Evolutionary conservation across 2,113 vertebrate species (phyloP).

Genomic region (Bujurquina vittata): DNA sequence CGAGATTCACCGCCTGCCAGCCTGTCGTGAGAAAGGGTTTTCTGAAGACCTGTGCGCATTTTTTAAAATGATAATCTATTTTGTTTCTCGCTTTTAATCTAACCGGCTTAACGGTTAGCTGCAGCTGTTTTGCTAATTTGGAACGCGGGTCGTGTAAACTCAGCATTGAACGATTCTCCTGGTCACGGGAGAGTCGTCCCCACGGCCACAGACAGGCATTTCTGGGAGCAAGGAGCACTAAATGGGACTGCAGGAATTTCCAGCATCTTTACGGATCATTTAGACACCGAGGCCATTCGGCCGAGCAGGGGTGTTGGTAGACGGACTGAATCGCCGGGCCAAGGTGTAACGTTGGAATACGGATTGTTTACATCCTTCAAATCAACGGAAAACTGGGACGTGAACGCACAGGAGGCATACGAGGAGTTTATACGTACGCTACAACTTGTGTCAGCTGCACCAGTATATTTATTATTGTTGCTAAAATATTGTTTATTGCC

Average conservation of each 20-base stretch:
- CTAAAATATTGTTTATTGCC: conserved; percentile 30
- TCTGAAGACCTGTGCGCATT: background rate
- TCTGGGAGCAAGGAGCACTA: conserved; percentile 62
- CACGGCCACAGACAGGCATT: conserved; percentile 50
- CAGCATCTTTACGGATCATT: conserved; percentile 65
- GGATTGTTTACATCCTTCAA: conserved; percentile 52
- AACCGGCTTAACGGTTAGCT: conserved; percentile 18
- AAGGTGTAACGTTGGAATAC: conserved; percentile 47
- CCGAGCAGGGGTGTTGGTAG: conserved; percentile 53
- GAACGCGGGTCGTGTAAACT: conserved; percentile 43
- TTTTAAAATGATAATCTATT: background rate
- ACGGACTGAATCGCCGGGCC: conserved; percentile 57
- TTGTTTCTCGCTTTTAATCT: background rate
- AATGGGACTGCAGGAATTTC: conserved; percentile 69
- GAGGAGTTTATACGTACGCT: conserved; percentile 50
- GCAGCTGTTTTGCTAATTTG: conserved; percentile 49
- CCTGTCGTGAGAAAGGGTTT: conserved; percentile 15
- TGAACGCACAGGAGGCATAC: conserved; percentile 49
- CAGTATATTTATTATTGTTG: conserved; percentile 52
- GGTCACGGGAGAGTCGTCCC: conserved; percentile 67
- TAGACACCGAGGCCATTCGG: conserved; percentile 51
- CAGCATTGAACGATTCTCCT: conserved; percentile 51
- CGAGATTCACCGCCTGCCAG: conserved; percentile 39
- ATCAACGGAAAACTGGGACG: conserved; percentile 52
- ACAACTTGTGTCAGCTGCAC: conserved; percentile 49